Evolutionary conservation across 1,140 invertebrate genomes (phyloP).

Genomic region (Chionoecetes opilio): DNA sequence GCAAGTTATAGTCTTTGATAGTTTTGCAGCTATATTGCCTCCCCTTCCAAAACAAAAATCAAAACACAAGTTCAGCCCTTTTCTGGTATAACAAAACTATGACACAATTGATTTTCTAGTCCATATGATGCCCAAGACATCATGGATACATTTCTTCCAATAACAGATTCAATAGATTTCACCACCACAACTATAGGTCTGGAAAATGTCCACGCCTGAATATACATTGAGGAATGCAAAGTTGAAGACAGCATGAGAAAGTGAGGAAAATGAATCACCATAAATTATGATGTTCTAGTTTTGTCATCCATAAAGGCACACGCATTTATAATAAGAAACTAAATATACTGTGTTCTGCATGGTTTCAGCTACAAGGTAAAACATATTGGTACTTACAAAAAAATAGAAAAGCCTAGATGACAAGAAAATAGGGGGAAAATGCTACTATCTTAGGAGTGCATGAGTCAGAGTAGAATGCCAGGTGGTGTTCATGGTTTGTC

Average conservation of each 20-base stretch:
- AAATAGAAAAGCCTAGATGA: constrained; percentile 66
- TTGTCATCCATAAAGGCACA: constrained; percentile 65
- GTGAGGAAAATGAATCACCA: background rate
- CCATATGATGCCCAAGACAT: too few relatives aligned
- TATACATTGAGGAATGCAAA: background rate
- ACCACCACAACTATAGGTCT: too few relatives aligned
- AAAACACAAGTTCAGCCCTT: background rate
- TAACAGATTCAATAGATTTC: too few relatives aligned
- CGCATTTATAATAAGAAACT: constrained; percentile 6
- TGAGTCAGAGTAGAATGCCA: constrained; percentile 77
- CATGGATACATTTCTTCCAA: too few relatives aligned
- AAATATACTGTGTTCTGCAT: constrained; percentile 43
- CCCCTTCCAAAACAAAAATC: constrained; percentile 53
- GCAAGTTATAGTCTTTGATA: background rate
- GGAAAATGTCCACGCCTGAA: background rate
- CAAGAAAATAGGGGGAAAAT: constrained; percentile 51
- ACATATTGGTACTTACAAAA: constrained; percentile 46
- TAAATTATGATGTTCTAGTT: constrained; percentile 47
- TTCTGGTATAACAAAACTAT: constrained; percentile 58
- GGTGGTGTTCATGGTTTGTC: constrained; percentile 53
- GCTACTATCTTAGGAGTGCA: constrained; percentile 66
- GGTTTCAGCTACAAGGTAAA: constrained; percentile 48
- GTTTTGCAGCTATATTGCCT: constrained; percentile 55
- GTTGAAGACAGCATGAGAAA: background rate
- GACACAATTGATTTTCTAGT: background rate